Evolutionary conservation across 2,888 invertebrate genomes (phyloP), one percentile per base, ranked within the genome.

Genomic region (Leucophora obtusa): DNA sequence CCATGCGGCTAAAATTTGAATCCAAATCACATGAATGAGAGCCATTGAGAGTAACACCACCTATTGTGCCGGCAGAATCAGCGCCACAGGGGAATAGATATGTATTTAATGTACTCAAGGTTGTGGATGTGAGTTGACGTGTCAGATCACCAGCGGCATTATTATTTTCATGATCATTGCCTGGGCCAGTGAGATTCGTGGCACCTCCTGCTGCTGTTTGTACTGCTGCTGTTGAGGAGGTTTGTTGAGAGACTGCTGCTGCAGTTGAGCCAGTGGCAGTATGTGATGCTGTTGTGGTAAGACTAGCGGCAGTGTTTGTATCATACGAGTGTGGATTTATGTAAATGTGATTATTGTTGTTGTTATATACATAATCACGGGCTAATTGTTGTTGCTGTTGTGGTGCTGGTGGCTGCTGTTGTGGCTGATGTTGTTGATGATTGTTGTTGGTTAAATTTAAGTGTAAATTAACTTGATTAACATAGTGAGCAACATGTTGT

Each of bases 1-100:
- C 89, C 87, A 89, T 89, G 77, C 89, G 89, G 71, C 89, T 89
- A 56, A 89, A 89, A 54, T 89, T 89, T 84, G 89, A 89, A 78
- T 89, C 89, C 71, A 89, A 85, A 70, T 89, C 89, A 75, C 87
- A 89, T 65, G 89, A 88, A 78, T 84, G 84, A 82, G 87, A 88
- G 82, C 88, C 88, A 43, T 86, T 86, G 68, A 87, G 84, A 6
- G 86, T 87, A 68, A 85, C 82, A 14, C 85, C 87, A 4, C 87
- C 87, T 33, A 87, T 86, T 60, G 86, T 86, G 82, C 87, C 87
- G 5, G 86, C 84, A 7, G 87, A 87, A 28, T 86, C 87, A 81
- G 86, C 85, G 62, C 85, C 85, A 62, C 88, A 87, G 51, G 89
- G 89, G 74, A 89, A 89, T 11, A 89, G 89, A 89, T 89, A 89